phyloP scores from a whole-genome alignment of 2,888 invertebrate genomes.

The Osedax frankpressi region DNA sequence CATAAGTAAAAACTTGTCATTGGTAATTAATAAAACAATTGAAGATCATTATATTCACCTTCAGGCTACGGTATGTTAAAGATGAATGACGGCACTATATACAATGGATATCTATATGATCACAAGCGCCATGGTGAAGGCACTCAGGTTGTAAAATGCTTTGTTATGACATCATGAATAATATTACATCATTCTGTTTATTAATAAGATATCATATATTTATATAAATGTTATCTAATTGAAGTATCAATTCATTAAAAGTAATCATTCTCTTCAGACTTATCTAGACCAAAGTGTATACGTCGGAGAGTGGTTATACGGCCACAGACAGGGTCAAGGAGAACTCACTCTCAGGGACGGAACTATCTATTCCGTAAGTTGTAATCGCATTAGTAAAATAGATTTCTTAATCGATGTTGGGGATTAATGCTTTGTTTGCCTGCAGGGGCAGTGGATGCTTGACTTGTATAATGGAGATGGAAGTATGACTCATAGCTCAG shows the following conservation, averaged over 20 bases:
- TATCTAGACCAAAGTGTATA: conserved; percentile 36
- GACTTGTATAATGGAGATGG: conserved; percentile 42
- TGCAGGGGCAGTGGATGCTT: conserved; percentile 43
- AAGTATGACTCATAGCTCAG: conserved; percentile 37
- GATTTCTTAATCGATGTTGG: too few relatives aligned
- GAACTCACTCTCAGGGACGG: conserved; percentile 36
- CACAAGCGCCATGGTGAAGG: conserved; percentile 39
- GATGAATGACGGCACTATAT: conserved; percentile 31
- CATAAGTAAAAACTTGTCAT: too few relatives aligned
- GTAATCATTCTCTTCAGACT: neutral
- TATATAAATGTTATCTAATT: too few relatives aligned
- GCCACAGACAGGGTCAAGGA: conserved; percentile 43
- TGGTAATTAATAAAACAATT: too few relatives aligned
- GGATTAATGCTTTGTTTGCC: neutral
- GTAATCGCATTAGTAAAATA: too few relatives aligned
- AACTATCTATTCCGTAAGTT: conserved; percentile 31
- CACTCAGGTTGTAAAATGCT: conserved; percentile 27
- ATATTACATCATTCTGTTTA: too few relatives aligned
- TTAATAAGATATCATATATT: too few relatives aligned
- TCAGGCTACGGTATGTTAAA: conserved; percentile 41
- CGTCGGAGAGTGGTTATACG: conserved; percentile 42
- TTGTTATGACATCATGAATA: too few relatives aligned
- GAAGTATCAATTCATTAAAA: too few relatives aligned
- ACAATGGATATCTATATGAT: conserved; percentile 35
- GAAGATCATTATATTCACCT: too few relatives aligned